phyloP scores from a whole-genome alignment of 1,140 invertebrate species.

The Euglossa dilemma region DNA sequence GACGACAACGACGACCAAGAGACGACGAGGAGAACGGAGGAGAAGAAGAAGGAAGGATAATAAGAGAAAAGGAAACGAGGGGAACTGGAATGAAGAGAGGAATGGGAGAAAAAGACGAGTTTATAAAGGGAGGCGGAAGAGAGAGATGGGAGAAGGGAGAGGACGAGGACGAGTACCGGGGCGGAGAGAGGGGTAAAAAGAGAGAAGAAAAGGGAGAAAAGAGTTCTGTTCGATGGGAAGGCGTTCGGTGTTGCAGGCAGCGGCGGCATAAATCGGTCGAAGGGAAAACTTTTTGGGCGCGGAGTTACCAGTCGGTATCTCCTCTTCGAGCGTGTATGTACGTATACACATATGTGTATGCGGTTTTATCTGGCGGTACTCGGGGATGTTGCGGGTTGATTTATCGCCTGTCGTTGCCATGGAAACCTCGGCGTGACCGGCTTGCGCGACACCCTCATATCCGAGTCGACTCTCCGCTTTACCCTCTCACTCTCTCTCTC shows the following conservation, averaged over 20 bases:
- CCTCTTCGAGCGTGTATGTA: conserved; percentile 29
- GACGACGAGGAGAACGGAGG: not conserved
- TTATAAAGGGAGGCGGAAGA: conserved; percentile 33
- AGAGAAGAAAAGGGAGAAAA: conserved; percentile 29
- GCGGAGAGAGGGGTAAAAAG: not conserved
- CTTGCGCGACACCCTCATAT: conserved; percentile 81
- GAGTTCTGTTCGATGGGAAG: conserved; percentile 44
- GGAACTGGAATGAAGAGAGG: conserved; percentile 44
- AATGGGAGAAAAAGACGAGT: conserved; percentile 29
- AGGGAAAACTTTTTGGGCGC: conserved; percentile 71
- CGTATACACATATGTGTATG: conserved; percentile 71
- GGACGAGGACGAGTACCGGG: not conserved
- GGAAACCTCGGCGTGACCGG: conserved; percentile 80
- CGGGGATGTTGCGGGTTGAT: conserved; percentile 81
- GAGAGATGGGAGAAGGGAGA: not conserved
- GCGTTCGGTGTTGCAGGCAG: conserved; percentile 53
- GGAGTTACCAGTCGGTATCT: conserved; percentile 70
- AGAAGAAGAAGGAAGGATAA: conserved; percentile 13
- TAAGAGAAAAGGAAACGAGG: conserved; percentile 17
- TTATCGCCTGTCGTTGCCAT: conserved; percentile 81
- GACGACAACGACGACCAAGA: not conserved
- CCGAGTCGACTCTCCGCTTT: conserved; percentile 73
- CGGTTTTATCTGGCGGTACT: conserved; percentile 75
- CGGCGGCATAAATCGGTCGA: conserved; percentile 71
- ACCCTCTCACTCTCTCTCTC: conserved; percentile 58